phyloP scores from a whole-genome alignment of 1,140 invertebrate genomes.

The Homarus americanus region DNA sequence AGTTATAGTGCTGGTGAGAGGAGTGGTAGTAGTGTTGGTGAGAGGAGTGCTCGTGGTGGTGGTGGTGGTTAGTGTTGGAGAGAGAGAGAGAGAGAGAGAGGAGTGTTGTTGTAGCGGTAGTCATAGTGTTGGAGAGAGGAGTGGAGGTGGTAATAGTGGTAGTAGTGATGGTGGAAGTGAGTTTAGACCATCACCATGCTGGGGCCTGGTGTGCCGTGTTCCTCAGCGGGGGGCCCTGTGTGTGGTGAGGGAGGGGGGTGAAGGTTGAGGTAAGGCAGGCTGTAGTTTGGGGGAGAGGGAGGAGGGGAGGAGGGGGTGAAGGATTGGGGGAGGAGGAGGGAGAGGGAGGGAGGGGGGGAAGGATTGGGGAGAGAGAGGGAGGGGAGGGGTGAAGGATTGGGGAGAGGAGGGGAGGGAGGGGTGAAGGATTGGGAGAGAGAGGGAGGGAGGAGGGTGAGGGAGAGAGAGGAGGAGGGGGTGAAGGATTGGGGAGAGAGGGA shows the following conservation, averaged over 20 bases:
- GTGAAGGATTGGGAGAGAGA: background rate
- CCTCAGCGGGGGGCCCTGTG: background rate
- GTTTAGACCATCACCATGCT: background rate
- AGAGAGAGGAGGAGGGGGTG: background rate
- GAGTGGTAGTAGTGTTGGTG: too few relatives aligned
- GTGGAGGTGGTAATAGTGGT: background rate
- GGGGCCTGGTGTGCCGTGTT: background rate
- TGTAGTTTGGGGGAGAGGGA: background rate
- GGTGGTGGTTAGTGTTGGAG: background rate
- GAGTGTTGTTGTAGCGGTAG: background rate
- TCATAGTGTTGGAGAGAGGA: too few relatives aligned
- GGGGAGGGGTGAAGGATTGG: background rate
- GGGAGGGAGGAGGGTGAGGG: background rate
- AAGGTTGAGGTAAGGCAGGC: background rate
- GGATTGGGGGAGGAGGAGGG: background rate
- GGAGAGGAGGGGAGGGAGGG: background rate
- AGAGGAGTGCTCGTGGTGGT: background rate
- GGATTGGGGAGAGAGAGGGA: background rate
- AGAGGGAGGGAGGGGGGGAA: background rate
- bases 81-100: background rate
- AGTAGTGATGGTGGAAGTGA: background rate
- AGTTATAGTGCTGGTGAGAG: too few relatives aligned
- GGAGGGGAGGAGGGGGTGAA: background rate
- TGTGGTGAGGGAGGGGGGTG: background rate
- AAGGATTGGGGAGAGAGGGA: background rate